Percentiles rank a stretch among this genome's conserved stretches.
Conservation (phyloP, 2,113 vertebrate species). For the Cyprinodon tularosa region DNA sequence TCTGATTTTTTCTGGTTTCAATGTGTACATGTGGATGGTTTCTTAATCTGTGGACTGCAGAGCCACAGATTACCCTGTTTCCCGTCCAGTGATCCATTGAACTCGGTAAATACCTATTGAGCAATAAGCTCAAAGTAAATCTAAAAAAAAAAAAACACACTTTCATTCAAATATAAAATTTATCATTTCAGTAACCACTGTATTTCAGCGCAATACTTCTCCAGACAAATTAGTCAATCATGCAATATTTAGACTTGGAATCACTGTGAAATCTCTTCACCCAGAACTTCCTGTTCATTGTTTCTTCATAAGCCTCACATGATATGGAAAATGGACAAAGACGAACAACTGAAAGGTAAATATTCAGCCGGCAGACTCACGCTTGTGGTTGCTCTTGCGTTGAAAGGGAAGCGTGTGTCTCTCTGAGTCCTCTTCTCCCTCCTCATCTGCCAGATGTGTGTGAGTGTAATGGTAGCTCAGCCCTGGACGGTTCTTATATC, state of each 20-base stretch:
- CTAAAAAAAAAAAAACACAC: conserved; percentile 24
- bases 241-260: conserved; percentile 24
- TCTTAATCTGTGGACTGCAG: background rate
- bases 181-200: conserved; percentile 41
- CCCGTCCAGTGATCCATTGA: background rate
- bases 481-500: conserved; percentile 94
- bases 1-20: too few species aligned
- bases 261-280: conserved; percentile 13
- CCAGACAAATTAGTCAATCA: conserved; percentile 36
- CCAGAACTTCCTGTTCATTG: conserved; percentile 6
- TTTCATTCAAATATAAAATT: background rate
- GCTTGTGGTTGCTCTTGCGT: conserved; percentile 95
- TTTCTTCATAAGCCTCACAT: background rate
- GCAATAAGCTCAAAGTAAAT: conserved; percentile 7
- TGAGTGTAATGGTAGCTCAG: conserved; percentile 96
- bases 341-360: background rate
- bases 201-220: conserved; percentile 19
- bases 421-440: conserved; percentile 90
- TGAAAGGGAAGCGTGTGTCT: conserved; percentile 92
- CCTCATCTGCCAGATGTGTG: conserved; percentile 94
- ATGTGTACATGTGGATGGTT: background rate
- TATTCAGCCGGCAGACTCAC: conserved; percentile 77
- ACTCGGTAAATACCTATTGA: background rate
- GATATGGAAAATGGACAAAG: conserved; percentile 13
- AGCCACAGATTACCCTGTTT: background rate